A percentile compares a stretch with the other conserved stretches of the same genome.
These are phyloP conservation scores for Chaunax sp. DNA, from an alignment of 2,797 vertebrate genomes.

Conservation along the genomic window DNA sequence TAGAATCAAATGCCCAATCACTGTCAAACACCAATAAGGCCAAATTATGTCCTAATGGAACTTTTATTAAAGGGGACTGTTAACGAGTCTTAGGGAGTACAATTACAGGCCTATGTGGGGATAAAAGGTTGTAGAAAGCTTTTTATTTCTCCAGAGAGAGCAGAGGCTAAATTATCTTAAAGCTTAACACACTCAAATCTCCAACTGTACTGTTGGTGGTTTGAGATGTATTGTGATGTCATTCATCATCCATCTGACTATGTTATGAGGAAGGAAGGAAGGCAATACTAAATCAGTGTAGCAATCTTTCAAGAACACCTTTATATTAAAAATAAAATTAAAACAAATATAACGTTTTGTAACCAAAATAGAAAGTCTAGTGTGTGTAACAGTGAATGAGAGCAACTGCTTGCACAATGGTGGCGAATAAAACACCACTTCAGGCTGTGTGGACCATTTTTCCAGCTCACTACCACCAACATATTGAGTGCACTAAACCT, in stretches of 20 bases:
- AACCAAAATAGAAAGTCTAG: conserved; percentile 18
- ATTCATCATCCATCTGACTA: too few species aligned
- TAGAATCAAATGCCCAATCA: conserved; percentile 28
- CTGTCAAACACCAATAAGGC: conserved; percentile 20
- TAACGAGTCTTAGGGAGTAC: not conserved
- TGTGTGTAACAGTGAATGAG: conserved; percentile 24
- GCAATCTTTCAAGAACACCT: conserved; percentile 4
- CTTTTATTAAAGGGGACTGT: conserved; percentile 12
- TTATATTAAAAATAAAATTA: not conserved
- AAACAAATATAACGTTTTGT: conserved; percentile 15
- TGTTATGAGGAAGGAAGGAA: conserved; percentile 1
- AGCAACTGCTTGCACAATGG: conserved; percentile 46
- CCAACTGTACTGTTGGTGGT: too few species aligned
- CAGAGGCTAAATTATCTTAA: not conserved
- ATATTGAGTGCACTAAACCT: conserved; percentile 67
- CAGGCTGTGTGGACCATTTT: conserved; percentile 51
- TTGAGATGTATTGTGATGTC: too few species aligned
- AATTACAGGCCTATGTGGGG: not conserved
- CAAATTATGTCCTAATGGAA: conserved; percentile 26
- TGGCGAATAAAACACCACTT: conserved; percentile 45
- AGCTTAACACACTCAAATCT: not conserved
- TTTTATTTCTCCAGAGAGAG: conserved; percentile 2
- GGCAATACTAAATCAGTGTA: not conserved
- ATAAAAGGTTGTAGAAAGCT: not conserved
- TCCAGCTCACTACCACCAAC: conserved; percentile 64